phyloP scores from a whole-genome alignment of 2,888 invertebrate genomes.

The Lithophane socia region DNA sequence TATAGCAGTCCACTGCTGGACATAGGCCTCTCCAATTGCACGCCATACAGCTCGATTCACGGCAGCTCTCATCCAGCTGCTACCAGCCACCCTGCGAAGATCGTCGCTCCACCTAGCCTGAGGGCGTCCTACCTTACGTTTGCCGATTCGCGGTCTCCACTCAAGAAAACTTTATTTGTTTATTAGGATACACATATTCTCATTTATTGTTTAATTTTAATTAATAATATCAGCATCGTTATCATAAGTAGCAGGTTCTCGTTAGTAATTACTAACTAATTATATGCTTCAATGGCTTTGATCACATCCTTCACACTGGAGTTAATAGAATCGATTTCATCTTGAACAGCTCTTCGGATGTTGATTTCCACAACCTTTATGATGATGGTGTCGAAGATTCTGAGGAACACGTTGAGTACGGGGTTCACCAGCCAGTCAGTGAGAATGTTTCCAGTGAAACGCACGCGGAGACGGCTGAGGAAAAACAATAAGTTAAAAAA shows the following conservation, averaged over 20 bases:
- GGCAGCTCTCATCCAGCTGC: too few relatives aligned
- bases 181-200: conserved; percentile 7
- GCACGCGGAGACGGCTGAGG: conserved; percentile 85
- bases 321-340: conserved; percentile 80
- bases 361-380: conserved; percentile 83
- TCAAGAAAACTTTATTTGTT: too few relatives aligned
- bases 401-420: conserved; percentile 81
- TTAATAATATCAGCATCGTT: conserved; percentile 22
- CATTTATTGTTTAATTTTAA: conserved; percentile 7
- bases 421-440: conserved; percentile 88
- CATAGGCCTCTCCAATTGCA: too few relatives aligned
- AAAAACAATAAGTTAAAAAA: conserved; percentile 31
- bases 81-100: too few relatives aligned
- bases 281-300: conserved; percentile 73
- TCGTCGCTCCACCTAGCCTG: too few relatives aligned
- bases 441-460: conserved; percentile 87
- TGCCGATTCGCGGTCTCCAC: too few relatives aligned
- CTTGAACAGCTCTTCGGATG: conserved; percentile 78
- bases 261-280: background rate
- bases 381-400: conserved; percentile 86
- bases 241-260: background rate
- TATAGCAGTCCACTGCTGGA: too few relatives aligned
- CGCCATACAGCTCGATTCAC: too few relatives aligned
- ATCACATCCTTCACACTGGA: conserved; percentile 75
- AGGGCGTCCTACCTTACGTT: too few relatives aligned